phyloP scores from a whole-genome alignment of 2,113 vertebrate genomes.

The Fulmarus glacialis region DNA sequence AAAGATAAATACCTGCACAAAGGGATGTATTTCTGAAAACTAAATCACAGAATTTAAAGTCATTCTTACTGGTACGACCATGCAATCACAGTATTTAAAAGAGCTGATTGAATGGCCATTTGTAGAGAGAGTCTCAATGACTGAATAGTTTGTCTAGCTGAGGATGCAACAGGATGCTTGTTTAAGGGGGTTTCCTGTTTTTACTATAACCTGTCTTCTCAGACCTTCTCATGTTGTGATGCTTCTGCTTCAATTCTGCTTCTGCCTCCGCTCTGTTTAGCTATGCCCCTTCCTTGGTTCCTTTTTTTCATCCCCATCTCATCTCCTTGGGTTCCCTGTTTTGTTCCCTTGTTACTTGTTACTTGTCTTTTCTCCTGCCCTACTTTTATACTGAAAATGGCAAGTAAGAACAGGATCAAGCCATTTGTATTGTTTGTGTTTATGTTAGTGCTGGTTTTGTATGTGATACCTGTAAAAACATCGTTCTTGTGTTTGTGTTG shows the following conservation, averaged over 20 bases:
- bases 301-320: background rate
- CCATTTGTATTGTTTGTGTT: background rate
- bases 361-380: background rate
- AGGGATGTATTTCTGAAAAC: background rate
- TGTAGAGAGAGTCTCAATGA: background rate
- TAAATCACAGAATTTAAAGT: background rate
- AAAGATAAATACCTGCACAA: background rate
- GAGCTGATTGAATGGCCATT: accelerated
- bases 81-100: background rate
- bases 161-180: background rate
- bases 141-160: background rate
- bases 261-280: background rate
- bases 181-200: background rate
- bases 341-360: background rate
- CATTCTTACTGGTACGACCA: background rate
- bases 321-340: background rate
- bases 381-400: background rate
- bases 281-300: background rate
- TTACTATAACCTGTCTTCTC: background rate
- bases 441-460: background rate
- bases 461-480: background rate
- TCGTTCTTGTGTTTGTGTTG: background rate
- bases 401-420: background rate
- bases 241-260: background rate
- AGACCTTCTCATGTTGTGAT: background rate